Conservation (phyloP, 37 sponge, comb jelly and placozoan genomes). For the Aphrocallistes beatrix region DNA sequence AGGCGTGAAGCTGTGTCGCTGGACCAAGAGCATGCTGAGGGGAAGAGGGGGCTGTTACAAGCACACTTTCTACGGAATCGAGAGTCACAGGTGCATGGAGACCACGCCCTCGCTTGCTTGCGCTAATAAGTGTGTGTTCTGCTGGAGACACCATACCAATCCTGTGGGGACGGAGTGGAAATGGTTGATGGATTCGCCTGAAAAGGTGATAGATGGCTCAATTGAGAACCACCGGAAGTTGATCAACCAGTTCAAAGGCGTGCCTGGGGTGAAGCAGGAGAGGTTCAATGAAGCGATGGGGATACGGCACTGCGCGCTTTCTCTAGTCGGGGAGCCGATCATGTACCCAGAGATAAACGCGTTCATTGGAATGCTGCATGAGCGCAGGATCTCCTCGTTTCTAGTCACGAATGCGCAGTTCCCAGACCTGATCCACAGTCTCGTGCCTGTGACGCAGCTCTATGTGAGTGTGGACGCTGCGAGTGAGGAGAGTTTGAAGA, state of each 20-base stretch:
- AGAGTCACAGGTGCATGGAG: conserved; percentile 98
- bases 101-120: conserved; percentile 95
- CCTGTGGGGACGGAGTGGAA: conserved; percentile 93
- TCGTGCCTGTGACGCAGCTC: conserved; percentile 83
- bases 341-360: conserved; percentile 92
- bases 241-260: conserved; percentile 93
- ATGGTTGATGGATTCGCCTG: conserved; percentile 83
- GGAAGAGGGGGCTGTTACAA: conserved; percentile 96
- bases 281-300: conserved; percentile 73
- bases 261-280: conserved; percentile 79
- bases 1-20: conserved; percentile 90
- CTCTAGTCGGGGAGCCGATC: conserved; percentile 92
- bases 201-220: conserved; percentile 52
- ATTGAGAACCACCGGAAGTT: conserved; percentile 81
- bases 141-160: conserved; percentile 93
- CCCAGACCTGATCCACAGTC: conserved; percentile 72
- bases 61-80: conserved; percentile 94
- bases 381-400: conserved; percentile 75
- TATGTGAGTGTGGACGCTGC: conserved; percentile 94
- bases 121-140: conserved; percentile 98
- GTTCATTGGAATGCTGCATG: conserved; percentile 51
- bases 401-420: conserved; percentile 95
- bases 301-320: conserved; percentile 82
- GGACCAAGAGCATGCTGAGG: conserved; percentile 96
- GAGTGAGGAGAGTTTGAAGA: conserved; percentile 79